phyloP scores from a whole-genome alignment of 2,113 vertebrate genomes.

The Tor tambroides region DNA sequence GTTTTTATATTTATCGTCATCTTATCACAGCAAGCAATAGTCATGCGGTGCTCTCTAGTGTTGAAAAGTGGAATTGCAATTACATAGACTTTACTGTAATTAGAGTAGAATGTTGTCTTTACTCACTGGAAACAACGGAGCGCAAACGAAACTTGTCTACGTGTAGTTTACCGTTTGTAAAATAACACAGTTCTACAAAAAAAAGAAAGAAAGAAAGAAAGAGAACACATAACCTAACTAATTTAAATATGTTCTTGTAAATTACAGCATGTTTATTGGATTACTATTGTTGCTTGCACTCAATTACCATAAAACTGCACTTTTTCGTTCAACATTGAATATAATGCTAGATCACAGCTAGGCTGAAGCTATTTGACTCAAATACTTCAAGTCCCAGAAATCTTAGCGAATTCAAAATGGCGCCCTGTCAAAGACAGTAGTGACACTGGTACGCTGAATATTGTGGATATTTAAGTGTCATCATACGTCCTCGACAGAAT shows the following conservation, averaged over 20 bases:
- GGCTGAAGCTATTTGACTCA: not conserved
- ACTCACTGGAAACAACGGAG: not conserved
- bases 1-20: not conserved
- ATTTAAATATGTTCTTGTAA: not conserved
- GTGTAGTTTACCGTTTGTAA: not conserved
- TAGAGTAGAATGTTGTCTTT: not conserved
- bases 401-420: slow-evolving; percentile 68
- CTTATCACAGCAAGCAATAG: not conserved
- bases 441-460: not conserved
- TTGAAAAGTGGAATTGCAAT: not conserved
- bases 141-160: not conserved
- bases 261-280: not conserved
- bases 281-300: not conserved
- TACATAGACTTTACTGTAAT: not conserved
- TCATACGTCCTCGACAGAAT: slow-evolving; percentile 48
- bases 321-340: not conserved
- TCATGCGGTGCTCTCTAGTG: slow-evolving; percentile 9
- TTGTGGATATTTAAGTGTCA: not conserved
- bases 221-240: too few species aligned
- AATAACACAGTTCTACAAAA: not conserved
- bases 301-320: not conserved
- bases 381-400: slow-evolving; percentile 68
- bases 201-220: too few species aligned
- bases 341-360: not conserved
- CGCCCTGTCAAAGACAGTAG: slow-evolving; percentile 20